Evolutionary conservation across 2,888 invertebrate genomes (phyloP).

Genomic region (Embidobia sp.): DNA sequence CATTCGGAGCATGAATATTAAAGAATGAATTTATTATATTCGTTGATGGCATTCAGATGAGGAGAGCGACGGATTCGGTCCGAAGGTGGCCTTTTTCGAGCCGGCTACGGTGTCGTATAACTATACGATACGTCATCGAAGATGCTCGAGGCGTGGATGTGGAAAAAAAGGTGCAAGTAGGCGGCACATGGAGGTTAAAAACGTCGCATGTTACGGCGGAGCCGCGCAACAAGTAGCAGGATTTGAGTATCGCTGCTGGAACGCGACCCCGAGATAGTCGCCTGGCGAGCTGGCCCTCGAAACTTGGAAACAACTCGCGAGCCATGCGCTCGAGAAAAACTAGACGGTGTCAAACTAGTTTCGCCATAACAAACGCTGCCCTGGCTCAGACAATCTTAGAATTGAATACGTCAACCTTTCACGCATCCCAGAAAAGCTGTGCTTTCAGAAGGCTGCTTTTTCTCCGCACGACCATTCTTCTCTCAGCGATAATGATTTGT

Average conservation of each 20-base stretch:
- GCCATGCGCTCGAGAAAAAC: slow-evolving; percentile 75
- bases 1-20: too few species aligned
- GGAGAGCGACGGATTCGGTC: too few species aligned
- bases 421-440: slow-evolving; percentile 38
- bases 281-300: slow-evolving; percentile 62
- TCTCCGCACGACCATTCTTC: too few species aligned
- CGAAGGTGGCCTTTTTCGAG: too few species aligned
- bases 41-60: too few species aligned
- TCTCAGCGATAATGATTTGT: too few species aligned
- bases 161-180: slow-evolving; percentile 35
- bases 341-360: slow-evolving; percentile 76
- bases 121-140: not conserved
- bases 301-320: slow-evolving; percentile 58
- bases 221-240: slow-evolving; percentile 77
- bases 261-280: slow-evolving; percentile 67
- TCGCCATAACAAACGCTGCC: slow-evolving; percentile 69
- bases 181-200: slow-evolving; percentile 51
- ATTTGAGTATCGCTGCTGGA: slow-evolving; percentile 67
- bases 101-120: too few species aligned
- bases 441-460: too few species aligned
- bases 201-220: slow-evolving; percentile 56
- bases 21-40: too few species aligned
- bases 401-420: slow-evolving; percentile 51
- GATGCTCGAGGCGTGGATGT: not conserved
- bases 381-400: slow-evolving; percentile 45